Evolutionary conservation across 2,888 invertebrate species (phyloP).

Genomic region (Fragum fragum): DNA sequence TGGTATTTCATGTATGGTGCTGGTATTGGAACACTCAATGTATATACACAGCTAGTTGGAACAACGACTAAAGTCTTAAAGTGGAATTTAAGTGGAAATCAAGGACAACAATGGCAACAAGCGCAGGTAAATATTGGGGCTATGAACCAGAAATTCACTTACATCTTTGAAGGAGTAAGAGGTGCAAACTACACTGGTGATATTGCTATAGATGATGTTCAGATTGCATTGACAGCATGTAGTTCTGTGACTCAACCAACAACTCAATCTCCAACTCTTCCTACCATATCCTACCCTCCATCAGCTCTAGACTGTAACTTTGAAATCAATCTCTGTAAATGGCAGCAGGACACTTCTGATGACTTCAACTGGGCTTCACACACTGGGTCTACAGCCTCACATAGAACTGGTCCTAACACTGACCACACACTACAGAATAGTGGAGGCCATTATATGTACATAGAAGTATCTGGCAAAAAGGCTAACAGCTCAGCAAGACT

Average conservation of each 20-base stretch:
- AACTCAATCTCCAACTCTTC: constrained; percentile 65
- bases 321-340: constrained; percentile 80
- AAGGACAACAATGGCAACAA: constrained; percentile 79
- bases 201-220: constrained; percentile 84
- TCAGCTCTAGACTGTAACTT: constrained; percentile 81
- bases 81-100: constrained; percentile 73
- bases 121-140: constrained; percentile 61
- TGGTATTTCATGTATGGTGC: constrained; percentile 83
- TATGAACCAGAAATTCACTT: constrained; percentile 50
- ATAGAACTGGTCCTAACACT: constrained; percentile 79
- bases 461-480: constrained; percentile 70
- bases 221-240: constrained; percentile 64
- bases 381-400: constrained; percentile 70
- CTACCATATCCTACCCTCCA: constrained; percentile 73
- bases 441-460: constrained; percentile 78
- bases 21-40: constrained; percentile 78
- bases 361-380: constrained; percentile 81
- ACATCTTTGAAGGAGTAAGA: constrained; percentile 83
- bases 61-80: constrained; percentile 40
- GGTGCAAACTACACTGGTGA: constrained; percentile 80
- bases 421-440: constrained; percentile 83
- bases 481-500: constrained; percentile 77
- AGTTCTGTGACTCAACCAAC: constrained; percentile 50
- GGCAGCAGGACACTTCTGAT: constrained; percentile 80
- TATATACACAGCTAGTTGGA: constrained; percentile 74